Conservation (phyloP, 2,888 invertebrate genomes). For the Lasioglossum calceatum region DNA sequence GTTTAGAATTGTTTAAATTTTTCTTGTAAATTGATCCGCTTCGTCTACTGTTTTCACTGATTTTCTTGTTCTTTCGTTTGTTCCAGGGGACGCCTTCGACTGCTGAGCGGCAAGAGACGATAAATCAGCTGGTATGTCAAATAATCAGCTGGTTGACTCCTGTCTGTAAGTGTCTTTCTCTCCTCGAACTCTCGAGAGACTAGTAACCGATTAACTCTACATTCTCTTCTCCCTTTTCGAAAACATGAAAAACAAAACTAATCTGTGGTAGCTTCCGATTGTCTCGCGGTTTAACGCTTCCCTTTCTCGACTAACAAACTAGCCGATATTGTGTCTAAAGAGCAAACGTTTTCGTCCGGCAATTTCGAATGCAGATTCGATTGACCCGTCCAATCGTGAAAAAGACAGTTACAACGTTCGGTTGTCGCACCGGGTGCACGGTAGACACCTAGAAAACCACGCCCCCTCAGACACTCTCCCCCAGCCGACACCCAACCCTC, state of each 20-base stretch:
- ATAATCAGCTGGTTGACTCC: slow-evolving; percentile 88
- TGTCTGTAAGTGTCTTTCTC: slow-evolving; percentile 86
- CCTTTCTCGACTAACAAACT: neutral
- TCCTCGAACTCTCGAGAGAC: slow-evolving; percentile 50
- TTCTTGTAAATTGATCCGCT: neutral
- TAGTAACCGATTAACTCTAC: slow-evolving; percentile 34
- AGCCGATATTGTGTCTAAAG: neutral
- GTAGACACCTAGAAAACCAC: neutral
- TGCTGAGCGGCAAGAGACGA: slow-evolving; percentile 71
- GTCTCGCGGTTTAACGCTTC: neutral
- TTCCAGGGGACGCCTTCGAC: slow-evolving; percentile 75
- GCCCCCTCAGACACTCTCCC: neutral
- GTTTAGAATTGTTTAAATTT: neutral
- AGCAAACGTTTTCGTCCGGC: neutral
- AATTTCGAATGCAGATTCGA: neutral
- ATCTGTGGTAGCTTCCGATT: neutral
- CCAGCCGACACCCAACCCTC: neutral
- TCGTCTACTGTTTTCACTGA: neutral
- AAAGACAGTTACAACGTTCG: slow-evolving; percentile 59
- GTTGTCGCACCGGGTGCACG: slow-evolving; percentile 2
- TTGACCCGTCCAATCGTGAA: slow-evolving; percentile 21
- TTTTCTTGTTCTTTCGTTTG: slow-evolving; percentile 21
- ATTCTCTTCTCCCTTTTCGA: slow-evolving; percentile 13
- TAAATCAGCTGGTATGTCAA: slow-evolving; percentile 86
- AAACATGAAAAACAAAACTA: neutral